Evolutionary conservation across 2,888 invertebrate species (phyloP).

Genomic region (Synergus umbraculus): DNA sequence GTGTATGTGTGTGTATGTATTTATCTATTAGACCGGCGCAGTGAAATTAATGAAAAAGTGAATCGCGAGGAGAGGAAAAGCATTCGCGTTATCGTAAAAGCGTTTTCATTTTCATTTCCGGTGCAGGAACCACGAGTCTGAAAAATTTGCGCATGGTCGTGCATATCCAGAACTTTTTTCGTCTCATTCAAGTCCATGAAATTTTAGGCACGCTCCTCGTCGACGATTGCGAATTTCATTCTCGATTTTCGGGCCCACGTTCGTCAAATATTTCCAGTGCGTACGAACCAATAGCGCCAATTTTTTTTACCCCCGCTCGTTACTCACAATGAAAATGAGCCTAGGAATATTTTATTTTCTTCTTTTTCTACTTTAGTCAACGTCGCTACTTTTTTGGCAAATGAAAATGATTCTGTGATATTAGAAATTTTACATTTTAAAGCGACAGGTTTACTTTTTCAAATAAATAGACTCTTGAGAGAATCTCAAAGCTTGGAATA

Average conservation of each 20-base stretch:
- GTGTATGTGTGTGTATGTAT: slow-evolving; percentile 47
- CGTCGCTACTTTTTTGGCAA: slow-evolving; percentile 17
- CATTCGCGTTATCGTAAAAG: background rate
- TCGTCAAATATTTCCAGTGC: slow-evolving; percentile 52
- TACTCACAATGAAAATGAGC: slow-evolving; percentile 8
- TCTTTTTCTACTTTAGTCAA: background rate
- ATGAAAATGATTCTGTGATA: slow-evolving; percentile 37
- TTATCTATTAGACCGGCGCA: slow-evolving; percentile 2
- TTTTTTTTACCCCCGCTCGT: slow-evolving; percentile 38
- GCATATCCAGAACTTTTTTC: slow-evolving; percentile 44
- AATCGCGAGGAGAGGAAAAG: slow-evolving; percentile 21
- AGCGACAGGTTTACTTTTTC: background rate
- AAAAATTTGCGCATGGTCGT: slow-evolving; percentile 19
- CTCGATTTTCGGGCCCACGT: slow-evolving; percentile 48
- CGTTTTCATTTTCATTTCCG: slow-evolving; percentile 31
- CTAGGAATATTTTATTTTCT: slow-evolving; percentile 1
- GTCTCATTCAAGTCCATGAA: slow-evolving; percentile 43
- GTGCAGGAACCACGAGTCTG: slow-evolving; percentile 4
- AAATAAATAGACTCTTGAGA: background rate
- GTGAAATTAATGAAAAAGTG: slow-evolving; percentile 38
- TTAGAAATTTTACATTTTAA: slow-evolving; percentile 9
- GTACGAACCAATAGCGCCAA: slow-evolving; percentile 48
- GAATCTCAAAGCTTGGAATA: background rate
- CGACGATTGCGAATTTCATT: slow-evolving; percentile 60
- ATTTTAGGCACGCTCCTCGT: slow-evolving; percentile 65